These are phyloP conservation scores for Channa maculata DNA, from an alignment of 2,113 vertebrate genomes.

Conservation along the genomic window DNA sequence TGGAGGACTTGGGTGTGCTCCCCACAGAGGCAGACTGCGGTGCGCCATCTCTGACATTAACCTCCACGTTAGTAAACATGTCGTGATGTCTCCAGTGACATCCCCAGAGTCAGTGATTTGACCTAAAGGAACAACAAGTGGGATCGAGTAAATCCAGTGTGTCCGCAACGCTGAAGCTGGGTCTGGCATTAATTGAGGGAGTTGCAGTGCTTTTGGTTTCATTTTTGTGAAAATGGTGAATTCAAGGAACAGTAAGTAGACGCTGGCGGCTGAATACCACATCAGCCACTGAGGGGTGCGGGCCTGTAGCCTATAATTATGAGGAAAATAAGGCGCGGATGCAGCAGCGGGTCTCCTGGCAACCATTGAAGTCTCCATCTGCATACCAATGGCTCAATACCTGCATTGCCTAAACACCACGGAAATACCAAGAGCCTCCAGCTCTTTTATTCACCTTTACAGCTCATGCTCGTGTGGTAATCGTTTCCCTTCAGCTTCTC, in stretches of 20 bases:
- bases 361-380: slow-evolving; percentile 55
- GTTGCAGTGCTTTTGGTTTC: slow-evolving; percentile 6
- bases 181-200: slow-evolving; percentile 6
- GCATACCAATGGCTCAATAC: slow-evolving; percentile 61
- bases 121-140: slow-evolving; percentile 70
- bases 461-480: not conserved
- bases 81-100: slow-evolving; percentile 9
- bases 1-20: not conserved
- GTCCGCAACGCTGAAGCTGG: slow-evolving; percentile 10
- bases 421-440: not conserved
- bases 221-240: slow-evolving; percentile 23
- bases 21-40: not conserved
- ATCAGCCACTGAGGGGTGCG: slow-evolving; percentile 54
- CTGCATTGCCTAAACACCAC: slow-evolving; percentile 39
- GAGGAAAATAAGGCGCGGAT: slow-evolving; percentile 37
- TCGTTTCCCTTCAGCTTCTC: not conserved
- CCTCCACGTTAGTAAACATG: not conserved
- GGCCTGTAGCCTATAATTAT: slow-evolving; percentile 50
- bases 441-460: slow-evolving; percentile 1
- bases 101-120: slow-evolving; percentile 8
- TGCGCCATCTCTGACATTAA: slow-evolving; percentile 5
- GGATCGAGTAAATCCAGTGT: slow-evolving; percentile 22
- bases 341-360: slow-evolving; percentile 51
- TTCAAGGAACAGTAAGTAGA: slow-evolving; percentile 37
- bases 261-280: slow-evolving; percentile 43